Evolutionary conservation across 2,113 vertebrate genomes (phyloP), one percentile per base, ranked within the genome.

Genomic region (Leucosticte australis): DNA sequence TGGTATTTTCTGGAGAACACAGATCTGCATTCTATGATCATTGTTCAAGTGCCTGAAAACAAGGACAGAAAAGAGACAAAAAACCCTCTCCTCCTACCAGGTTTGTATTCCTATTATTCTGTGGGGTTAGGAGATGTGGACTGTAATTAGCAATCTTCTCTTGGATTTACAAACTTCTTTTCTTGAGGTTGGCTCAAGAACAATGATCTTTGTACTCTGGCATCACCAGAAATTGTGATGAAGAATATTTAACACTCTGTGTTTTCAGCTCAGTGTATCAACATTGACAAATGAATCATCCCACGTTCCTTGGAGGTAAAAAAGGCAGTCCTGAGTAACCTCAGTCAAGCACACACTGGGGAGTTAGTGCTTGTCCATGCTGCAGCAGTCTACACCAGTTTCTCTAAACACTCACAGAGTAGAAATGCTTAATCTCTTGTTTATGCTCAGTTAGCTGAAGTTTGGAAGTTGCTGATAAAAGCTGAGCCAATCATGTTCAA

Each of bases 291-390:
- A 39, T 28, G 18, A 69, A 73, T 83, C 57, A 46, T 64, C 28
- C 21, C 31, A 24, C 22, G 1, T 65, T 92, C 37, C 37, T 73
- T 9, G 2, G 30, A 65, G 37, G 31, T 64, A n/a, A 12, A 60
- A 76, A 63, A 59, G 31, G 15, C 46, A 50, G 11, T 26, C 67
- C 39, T 80, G n/a, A 31, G 28, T 80, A 64, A 37, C 33, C 47
- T 91, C 4, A 2, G 28, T 7, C 0, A 0, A 64, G 62, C 44
- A 65, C 46, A 33, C 50, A 2, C 49, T 2, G 3, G 70, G 30
- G 35, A 89, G 9, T 63, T 67, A 55, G 65, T 89, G 27, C 41
- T 87, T 76, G 20, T 60, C 62, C 63, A 8, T 56, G 13, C 31
- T 18, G 26, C n/a, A 19, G 24, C 2, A 1, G 22, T 30, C 24